Conservation (phyloP, 2,888 invertebrate genomes). For the Dione juno region DNA sequence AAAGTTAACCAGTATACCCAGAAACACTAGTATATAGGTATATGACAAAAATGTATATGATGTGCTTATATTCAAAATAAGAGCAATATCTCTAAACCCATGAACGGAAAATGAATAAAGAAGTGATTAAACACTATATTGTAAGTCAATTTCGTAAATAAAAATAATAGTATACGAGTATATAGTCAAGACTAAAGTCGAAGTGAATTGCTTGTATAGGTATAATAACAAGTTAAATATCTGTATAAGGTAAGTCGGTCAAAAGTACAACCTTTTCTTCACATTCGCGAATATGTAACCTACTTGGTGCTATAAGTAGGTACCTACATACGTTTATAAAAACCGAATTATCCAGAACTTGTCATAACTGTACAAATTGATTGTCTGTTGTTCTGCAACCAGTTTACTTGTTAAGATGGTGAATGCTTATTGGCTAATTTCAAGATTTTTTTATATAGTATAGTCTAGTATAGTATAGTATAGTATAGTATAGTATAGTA, state of each 20-base stretch:
- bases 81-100: too few species aligned
- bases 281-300: not conserved
- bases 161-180: too few species aligned
- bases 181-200: not conserved
- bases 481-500: too few species aligned
- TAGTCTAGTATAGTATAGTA: too few species aligned
- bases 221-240: not conserved
- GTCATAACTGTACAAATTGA: constrained; percentile 37
- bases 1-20: too few species aligned
- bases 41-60: too few species aligned
- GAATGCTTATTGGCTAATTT: not conserved
- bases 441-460: too few species aligned
- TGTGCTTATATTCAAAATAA: too few species aligned
- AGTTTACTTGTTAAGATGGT: constrained; percentile 1
- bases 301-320: not conserved
- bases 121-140: too few species aligned
- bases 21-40: too few species aligned
- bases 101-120: too few species aligned
- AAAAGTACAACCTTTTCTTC: not conserved
- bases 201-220: not conserved
- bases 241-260: not conserved
- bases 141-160: too few species aligned
- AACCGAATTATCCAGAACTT: not conserved
- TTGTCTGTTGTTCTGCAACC: constrained; percentile 9
- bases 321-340: not conserved